Percentiles rank a stretch among this genome's conserved stretches.
Conservation (phyloP, 2,113 vertebrate species). For the Cheirogaleus medius region DNA sequence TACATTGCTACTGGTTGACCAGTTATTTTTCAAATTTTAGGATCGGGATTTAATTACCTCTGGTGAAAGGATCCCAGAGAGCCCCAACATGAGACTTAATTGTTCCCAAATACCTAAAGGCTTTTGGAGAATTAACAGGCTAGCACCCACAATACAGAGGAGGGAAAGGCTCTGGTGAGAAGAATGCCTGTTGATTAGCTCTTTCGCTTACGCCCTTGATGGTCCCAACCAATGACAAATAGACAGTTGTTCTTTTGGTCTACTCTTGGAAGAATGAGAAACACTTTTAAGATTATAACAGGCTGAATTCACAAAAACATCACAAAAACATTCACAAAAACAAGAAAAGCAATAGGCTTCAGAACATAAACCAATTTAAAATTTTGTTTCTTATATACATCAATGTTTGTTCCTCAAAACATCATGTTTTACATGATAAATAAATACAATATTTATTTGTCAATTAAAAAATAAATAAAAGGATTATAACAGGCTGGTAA, state of each 20-base stretch:
- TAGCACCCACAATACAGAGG: neutral
- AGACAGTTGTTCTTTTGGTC: neutral
- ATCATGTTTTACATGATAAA: neutral
- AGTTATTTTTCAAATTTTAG: conserved; percentile 40
- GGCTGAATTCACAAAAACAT: neutral
- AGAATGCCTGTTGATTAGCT: neutral
- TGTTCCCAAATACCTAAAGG: conserved; percentile 28
- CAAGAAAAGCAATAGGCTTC: too few relatives aligned
- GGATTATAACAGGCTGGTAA: neutral
- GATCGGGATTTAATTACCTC: conserved; percentile 39
- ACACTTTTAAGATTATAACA: neutral
- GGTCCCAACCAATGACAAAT: neutral
- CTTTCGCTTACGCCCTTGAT: neutral
- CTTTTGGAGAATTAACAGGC: neutral
- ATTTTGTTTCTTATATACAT: too few relatives aligned
- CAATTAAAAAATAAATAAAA: neutral
- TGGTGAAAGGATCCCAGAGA: conserved; percentile 17
- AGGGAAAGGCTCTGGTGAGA: neutral
- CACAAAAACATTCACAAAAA: neutral
- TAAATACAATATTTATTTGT: neutral
- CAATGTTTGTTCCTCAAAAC: neutral
- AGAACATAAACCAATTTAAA: too few relatives aligned
- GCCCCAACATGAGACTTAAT: neutral
- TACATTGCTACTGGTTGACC: neutral
- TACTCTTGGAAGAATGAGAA: conserved; percentile 25